Conservation (phyloP, 2,888 invertebrate species). For the Scaptomyza tumidula region DNA sequence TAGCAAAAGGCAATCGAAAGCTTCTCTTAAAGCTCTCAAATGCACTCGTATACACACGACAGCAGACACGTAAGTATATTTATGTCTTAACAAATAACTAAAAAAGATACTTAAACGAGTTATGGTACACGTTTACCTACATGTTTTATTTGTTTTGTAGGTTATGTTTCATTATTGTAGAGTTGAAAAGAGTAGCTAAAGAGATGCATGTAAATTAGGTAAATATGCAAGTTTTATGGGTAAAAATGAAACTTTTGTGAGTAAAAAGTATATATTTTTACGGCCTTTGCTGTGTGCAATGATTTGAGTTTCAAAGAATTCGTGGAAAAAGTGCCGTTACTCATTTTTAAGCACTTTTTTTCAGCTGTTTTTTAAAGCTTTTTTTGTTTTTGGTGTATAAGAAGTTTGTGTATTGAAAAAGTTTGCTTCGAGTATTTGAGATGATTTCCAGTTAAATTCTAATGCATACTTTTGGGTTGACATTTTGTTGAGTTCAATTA, state of each 20-base stretch:
- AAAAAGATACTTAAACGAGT: not conserved
- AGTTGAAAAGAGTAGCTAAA: not conserved
- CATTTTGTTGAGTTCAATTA: not conserved
- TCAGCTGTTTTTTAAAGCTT: too few species aligned
- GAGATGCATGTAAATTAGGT: not conserved
- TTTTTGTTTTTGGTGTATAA: too few species aligned
- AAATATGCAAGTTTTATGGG: too few species aligned
- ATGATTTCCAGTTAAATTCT: not conserved
- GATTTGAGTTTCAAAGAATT: too few species aligned
- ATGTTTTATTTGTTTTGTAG: not conserved
- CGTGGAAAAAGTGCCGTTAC: too few species aligned
- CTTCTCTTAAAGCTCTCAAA: conserved; percentile 31
- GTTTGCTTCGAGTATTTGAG: not conserved
- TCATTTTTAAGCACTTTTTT: too few species aligned
- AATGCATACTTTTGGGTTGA: conserved; percentile 53
- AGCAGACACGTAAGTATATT: not conserved
- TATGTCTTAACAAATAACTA: not conserved
- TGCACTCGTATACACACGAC: not conserved
- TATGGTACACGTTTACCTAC: too few species aligned
- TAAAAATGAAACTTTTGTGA: too few species aligned
- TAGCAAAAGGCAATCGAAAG: conserved; percentile 32
- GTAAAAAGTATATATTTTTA: too few species aligned
- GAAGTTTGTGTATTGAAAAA: not conserved
- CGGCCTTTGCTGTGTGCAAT: too few species aligned
- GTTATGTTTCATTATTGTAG: conserved; percentile 1